Evolutionary conservation across 2,113 vertebrate species (phyloP).

Genomic region (Mesembrinibis cayennensis): DNA sequence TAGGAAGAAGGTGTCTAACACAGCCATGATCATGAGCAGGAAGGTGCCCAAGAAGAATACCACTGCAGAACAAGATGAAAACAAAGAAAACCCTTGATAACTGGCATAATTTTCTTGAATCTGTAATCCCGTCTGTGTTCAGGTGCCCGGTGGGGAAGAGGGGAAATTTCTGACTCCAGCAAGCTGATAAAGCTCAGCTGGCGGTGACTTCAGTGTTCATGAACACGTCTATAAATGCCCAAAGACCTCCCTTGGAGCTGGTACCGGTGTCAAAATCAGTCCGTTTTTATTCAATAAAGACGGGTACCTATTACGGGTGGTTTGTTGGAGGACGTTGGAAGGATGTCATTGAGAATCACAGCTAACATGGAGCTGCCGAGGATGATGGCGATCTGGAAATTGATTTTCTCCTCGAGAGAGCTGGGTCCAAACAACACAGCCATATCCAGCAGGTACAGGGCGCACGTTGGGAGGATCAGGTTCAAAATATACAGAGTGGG

Average conservation of each 20-base stretch:
- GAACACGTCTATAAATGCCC: rapidly evolving
- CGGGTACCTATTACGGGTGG: slow-evolving; percentile 75
- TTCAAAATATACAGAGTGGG: slow-evolving; percentile 76
- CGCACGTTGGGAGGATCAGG: slow-evolving; percentile 74
- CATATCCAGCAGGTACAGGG: slow-evolving; percentile 78
- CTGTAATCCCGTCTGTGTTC: background rate
- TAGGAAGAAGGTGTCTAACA: slow-evolving; percentile 74
- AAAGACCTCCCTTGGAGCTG: background rate
- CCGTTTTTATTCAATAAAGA: background rate
- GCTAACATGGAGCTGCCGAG: slow-evolving; percentile 81
- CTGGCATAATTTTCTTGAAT: background rate
- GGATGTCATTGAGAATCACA: slow-evolving; percentile 79
- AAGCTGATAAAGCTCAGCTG: background rate
- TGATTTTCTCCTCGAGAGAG: slow-evolving; percentile 72
- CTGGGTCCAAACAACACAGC: slow-evolving; percentile 72
- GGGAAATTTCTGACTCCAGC: background rate
- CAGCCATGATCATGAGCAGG: slow-evolving; percentile 71
- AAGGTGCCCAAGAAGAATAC: slow-evolving; percentile 71
- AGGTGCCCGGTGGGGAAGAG: background rate
- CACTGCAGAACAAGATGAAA: slow-evolving; percentile 34
- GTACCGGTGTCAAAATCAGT: background rate
- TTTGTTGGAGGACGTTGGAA: slow-evolving; percentile 76
- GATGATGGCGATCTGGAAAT: slow-evolving; percentile 80
- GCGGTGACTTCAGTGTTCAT: background rate
- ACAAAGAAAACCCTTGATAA: background rate